These are phyloP conservation scores for Tetragnatha versicolor DNA, from an alignment of 1,140 invertebrate genomes.

Conservation along the genomic window DNA sequence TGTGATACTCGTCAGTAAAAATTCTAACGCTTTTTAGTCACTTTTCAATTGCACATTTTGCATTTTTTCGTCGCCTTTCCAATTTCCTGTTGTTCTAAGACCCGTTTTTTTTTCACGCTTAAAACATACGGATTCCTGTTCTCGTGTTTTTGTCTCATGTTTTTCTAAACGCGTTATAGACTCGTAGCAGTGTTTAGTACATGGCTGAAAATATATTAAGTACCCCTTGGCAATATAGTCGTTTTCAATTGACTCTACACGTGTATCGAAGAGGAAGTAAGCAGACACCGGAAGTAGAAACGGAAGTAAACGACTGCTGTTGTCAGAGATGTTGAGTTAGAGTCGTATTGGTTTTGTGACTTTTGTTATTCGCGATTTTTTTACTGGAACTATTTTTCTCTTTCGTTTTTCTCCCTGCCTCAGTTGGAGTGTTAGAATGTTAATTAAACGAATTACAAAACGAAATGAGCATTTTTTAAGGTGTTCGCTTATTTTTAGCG, in stretches of 20 bases:
- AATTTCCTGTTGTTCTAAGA: slow-evolving; percentile 40
- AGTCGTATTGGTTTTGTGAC: slow-evolving; percentile 16
- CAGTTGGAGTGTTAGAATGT: slow-evolving; percentile 11
- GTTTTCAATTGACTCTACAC: slow-evolving; percentile 20
- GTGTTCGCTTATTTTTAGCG: neutral
- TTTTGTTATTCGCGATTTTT: slow-evolving; percentile 2
- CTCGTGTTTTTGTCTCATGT: neutral
- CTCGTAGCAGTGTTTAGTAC: neutral
- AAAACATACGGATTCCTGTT: neutral
- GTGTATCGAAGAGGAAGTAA: slow-evolving; percentile 9
- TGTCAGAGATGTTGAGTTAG: slow-evolving; percentile 21
- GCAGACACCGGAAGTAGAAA: slow-evolving; percentile 10
- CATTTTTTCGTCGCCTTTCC: slow-evolving; percentile 15
- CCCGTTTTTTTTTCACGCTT: neutral
- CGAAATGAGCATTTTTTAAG: slow-evolving; percentile 28
- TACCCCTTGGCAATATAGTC: neutral
- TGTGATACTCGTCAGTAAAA: no score
- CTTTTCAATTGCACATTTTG: neutral
- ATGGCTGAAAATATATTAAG: slow-evolving; percentile 22
- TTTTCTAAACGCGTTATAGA: neutral
- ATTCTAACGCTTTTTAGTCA: slow-evolving; percentile 1
- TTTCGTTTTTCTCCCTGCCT: neutral
- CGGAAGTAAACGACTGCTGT: slow-evolving; percentile 19
- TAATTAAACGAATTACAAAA: slow-evolving; percentile 38
- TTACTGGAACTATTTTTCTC: neutral